Conservation (phyloP, 2,113 vertebrate species). For the Varanus komodoensis region DNA sequence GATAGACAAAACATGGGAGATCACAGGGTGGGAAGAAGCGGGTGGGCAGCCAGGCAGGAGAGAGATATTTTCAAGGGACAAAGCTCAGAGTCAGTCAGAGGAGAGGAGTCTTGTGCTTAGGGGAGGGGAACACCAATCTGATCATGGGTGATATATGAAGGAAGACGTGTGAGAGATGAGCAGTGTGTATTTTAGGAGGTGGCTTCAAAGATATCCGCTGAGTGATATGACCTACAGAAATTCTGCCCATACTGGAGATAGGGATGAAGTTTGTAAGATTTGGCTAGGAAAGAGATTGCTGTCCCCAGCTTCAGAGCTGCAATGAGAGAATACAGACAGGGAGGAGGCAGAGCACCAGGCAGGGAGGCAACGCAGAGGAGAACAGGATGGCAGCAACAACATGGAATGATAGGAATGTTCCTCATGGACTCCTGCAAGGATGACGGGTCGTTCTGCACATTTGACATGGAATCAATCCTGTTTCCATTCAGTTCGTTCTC, state of each 20-base stretch:
- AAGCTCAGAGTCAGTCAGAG: neutral
- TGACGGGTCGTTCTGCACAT: neutral
- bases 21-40: neutral
- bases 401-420: neutral
- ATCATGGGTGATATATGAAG: neutral
- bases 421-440: neutral
- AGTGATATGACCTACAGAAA: slow-evolving; percentile 9
- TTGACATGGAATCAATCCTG: neutral
- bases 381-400: no score
- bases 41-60: neutral
- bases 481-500: neutral
- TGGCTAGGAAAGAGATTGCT: slow-evolving; percentile 4
- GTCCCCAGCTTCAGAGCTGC: slow-evolving; percentile 1
- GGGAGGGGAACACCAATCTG: neutral
- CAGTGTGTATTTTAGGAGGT: neutral
- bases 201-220: neutral
- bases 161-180: neutral
- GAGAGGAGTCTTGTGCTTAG: neutral
- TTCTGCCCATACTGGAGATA: neutral
- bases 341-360: neutral
- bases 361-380: neutral
- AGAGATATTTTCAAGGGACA: neutral
- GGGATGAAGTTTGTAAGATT: slow-evolving; percentile 16
- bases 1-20: neutral
- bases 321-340: slow-evolving; percentile 6